Base-by-base conservation (phyloP, 1,140 invertebrate species). In the Diorhabda elongata region DNA sequence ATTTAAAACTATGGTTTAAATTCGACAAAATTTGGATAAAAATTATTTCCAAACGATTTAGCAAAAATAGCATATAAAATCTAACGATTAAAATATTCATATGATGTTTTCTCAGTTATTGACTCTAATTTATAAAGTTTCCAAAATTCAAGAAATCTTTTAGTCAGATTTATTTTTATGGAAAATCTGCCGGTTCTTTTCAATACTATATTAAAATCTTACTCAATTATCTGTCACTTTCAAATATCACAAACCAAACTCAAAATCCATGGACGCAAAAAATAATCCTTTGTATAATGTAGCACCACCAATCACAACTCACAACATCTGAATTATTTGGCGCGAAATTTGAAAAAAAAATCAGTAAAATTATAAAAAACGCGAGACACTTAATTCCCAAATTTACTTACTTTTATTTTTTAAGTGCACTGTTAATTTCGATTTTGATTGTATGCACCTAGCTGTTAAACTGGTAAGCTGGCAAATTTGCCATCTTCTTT, bases 331-430 rank as follows among this genome's bases (percentile, higher is more conserved):
- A 26, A 26, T 26, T 26, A 26, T 57, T 56, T 47, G 42, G 47
- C 11, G 64, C 52, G 45, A 57, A 8, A 5, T 42, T 42, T 42
- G 8, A 65, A 52, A 52, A 52, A 8, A 8, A n/a, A 52, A 3
- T 26, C 26, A 26, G 26, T 26, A 26, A 26, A 26, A 26, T 26
- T 26, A 26, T 5, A 52, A 1, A 57, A 56, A 26, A 58, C 52
- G 47, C 64, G 41, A 57, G 52, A 65, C 56, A 65, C 64, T 65
- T 43, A 8, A 57, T 65, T 42, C 7, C 7, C 57, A 43, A 42
- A n/a, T 57, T 65, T 65, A 65, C 64, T 65, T 65, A 65, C 64
- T 65, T 65, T 65, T 52, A 6, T 65, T 65, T 11, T 58, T 43
- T 57, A 65, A 65, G 64, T 65, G 64, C 58, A 57, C 64, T 57